Evolutionary conservation across 2,888 invertebrate species (phyloP), one percentile per base, ranked within the genome.

Genomic region (Mellilla xanthometata): DNA sequence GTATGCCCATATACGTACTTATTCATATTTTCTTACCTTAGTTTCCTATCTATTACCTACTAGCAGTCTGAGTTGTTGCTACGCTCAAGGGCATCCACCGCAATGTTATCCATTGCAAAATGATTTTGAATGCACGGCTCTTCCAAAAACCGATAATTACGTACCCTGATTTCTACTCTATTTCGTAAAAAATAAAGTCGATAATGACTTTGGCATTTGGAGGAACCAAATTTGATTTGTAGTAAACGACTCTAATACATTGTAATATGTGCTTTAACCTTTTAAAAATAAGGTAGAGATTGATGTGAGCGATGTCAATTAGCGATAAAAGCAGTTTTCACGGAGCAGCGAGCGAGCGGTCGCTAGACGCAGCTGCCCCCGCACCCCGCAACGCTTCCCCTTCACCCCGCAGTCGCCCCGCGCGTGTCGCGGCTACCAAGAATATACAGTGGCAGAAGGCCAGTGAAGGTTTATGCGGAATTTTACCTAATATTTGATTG

Each of bases 311-410:
- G 48, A 39, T 57, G 50, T 53, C 60, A 58, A 57, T 61, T 60
- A 68, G 62, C 69, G 76, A 79, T 81, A 78, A 74, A 78, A 79
- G 79, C 79, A 78, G 76, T 82, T 81, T 82, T 78, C 77, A 78
- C 69, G 66, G 72, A 76, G 77, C 65, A 72, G 69, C 71, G 72
- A 76, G 72, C 72, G 72, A 70, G 66, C 69, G 77, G 74, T 72
- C 76, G 76, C 79, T 81, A 83, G 87, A 87, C 87, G 86, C 87
- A 85, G 83, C 81, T 81, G 80, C 82, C 79, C 69, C 72, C 68
- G 65, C 66, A 59, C 71, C 65, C 50, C 56, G 36, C 43, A 60
- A 49, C 64, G 49, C 59, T 42, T 58, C 61, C 67, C 65, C 68
- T 71, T 54, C 75, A 31, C 63, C 54, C 66, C 67, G 53, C 54